Evolutionary conservation across 2,797 vertebrate species (phyloP).

Genomic region (Furcifer pardalis): DNA sequence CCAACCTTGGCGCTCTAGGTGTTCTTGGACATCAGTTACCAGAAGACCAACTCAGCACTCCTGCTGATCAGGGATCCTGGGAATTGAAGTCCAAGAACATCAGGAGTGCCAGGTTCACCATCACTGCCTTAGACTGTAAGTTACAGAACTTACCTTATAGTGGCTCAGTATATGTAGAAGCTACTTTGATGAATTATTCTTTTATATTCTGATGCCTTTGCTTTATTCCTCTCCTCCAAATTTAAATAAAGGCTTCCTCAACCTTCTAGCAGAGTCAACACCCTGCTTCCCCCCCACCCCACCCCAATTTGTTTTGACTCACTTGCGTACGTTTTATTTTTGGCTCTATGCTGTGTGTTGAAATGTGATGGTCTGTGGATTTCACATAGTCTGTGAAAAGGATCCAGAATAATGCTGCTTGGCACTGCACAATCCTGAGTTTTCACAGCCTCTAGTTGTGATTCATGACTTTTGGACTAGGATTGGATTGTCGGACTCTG

Average conservation of each 20-base stretch:
- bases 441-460: too few species aligned
- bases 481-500: too few species aligned
- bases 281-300: neutral
- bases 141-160: constrained; percentile 12
- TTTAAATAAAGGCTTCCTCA: constrained; percentile 26
- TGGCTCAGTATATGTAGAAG: constrained; percentile 6
- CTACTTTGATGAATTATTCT: neutral
- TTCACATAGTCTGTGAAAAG: too few species aligned
- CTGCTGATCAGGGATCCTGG: too few species aligned
- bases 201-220: neutral
- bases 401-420: neutral
- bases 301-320: neutral
- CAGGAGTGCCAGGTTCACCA: too few species aligned
- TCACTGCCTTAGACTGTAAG: constrained; percentile 1
- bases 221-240: neutral
- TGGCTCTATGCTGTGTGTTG: neutral
- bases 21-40: too few species aligned
- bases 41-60: too few species aligned
- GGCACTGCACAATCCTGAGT: too few species aligned
- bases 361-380: neutral
- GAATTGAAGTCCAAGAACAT: too few species aligned
- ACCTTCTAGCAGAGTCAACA: neutral
- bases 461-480: too few species aligned
- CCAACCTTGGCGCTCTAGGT: too few species aligned
- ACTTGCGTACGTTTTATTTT: too few species aligned